Evolutionary conservation across 2,797 vertebrate genomes (phyloP).

Genomic region (Enteromius afrohamiltoni): DNA sequence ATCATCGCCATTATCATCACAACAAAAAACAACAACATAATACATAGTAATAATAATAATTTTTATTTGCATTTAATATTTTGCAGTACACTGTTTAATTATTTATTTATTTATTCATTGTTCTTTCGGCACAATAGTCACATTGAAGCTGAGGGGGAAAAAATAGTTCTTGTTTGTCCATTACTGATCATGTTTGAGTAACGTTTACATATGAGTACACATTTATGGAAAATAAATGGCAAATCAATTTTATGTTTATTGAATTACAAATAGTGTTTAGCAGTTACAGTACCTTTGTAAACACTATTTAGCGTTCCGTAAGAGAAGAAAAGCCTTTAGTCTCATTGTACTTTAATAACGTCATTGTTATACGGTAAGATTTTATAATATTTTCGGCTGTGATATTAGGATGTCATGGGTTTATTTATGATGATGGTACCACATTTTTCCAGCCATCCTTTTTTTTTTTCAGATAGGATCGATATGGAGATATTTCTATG

Average conservation of each 20-base stretch:
- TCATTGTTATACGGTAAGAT: neutral
- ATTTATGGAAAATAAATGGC: neutral
- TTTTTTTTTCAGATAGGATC: slow-evolving; percentile 23
- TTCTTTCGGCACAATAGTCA: neutral
- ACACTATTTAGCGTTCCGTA: neutral
- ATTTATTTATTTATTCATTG: neutral
- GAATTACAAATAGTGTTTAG: neutral
- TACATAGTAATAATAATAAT: neutral
- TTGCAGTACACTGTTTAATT: neutral
- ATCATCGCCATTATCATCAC: no score
- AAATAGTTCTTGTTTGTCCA: neutral
- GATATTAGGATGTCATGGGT: neutral
- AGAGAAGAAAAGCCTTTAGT: neutral
- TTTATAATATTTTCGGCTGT: neutral
- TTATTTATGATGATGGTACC: neutral
- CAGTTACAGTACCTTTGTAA: no score
- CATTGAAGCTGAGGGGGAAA: neutral
- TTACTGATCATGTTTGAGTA: neutral
- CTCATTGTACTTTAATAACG: neutral
- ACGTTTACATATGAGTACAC: neutral
- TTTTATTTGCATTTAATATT: neutral
- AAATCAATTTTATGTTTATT: neutral
- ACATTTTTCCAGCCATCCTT: slow-evolving; percentile 24
- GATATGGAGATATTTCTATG: slow-evolving; percentile 39
- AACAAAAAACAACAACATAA: neutral